A percentile compares a stretch with the other conserved stretches of the same genome.
These are phyloP conservation scores for Synanthedon myopaeformis DNA, from an alignment of 2,888 invertebrate genomes.

Conservation along the genomic window DNA sequence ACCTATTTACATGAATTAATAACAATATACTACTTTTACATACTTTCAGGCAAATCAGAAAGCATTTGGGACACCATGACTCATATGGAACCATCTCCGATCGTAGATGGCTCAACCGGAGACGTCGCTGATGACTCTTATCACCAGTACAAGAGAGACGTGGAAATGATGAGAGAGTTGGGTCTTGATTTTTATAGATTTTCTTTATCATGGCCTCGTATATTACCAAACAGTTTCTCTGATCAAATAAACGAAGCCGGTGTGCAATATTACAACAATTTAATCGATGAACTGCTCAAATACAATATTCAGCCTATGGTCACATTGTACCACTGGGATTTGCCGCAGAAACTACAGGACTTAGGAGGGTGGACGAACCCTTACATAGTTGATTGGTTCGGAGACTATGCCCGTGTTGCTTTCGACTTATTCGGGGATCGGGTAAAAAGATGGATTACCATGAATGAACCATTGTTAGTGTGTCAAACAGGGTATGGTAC, in stretches of 20 bases:
- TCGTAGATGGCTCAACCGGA: conserved; percentile 63
- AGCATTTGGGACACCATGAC: conserved; percentile 6
- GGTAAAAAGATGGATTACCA: conserved; percentile 59
- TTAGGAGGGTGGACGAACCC: conserved; percentile 68
- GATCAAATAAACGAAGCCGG: conserved; percentile 62
- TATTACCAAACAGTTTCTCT: conserved; percentile 61
- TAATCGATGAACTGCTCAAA: conserved; percentile 66
- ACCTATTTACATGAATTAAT: not conserved
- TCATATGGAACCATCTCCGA: conserved; percentile 29
- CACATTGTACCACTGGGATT: conserved; percentile 69
- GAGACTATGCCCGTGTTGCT: conserved; percentile 52
- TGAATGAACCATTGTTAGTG: conserved; percentile 52
- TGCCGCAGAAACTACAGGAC: conserved; percentile 54
- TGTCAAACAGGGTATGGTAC: conserved; percentile 20
- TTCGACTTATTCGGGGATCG: conserved; percentile 43
- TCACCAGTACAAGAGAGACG: conserved; percentile 70
- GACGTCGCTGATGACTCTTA: conserved; percentile 72
- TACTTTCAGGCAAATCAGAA: conserved; percentile 4
- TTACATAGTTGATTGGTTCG: conserved; percentile 56
- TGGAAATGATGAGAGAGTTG: conserved; percentile 51
- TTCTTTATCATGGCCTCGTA: conserved; percentile 71
- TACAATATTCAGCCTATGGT: conserved; percentile 67
- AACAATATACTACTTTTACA: not conserved
- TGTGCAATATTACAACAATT: conserved; percentile 69
- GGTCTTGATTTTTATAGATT: conserved; percentile 62